A percentile compares a stretch with the other conserved stretches of the same genome.
These are phyloP conservation scores for Enteromius anoplus DNA, from an alignment of 2,797 vertebrate species.

Conservation along the genomic window DNA sequence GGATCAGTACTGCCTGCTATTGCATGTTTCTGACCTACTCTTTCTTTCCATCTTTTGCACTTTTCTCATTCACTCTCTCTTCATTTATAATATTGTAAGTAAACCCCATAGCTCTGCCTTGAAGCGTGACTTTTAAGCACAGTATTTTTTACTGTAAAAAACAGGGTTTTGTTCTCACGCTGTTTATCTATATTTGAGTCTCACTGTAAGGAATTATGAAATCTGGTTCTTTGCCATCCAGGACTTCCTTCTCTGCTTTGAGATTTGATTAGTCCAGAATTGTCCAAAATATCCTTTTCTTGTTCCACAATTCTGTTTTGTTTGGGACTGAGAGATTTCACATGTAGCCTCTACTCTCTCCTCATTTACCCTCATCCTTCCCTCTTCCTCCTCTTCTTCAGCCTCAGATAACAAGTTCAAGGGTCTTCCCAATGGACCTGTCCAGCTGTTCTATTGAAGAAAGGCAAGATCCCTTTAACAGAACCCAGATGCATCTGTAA, in stretches of 20 bases:
- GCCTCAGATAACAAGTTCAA: slow-evolving; percentile 73
- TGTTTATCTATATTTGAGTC: neutral
- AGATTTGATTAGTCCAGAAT: neutral
- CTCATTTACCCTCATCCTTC: slow-evolving; percentile 45
- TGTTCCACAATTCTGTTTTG: slow-evolving; percentile 46
- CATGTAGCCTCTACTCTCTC: slow-evolving; percentile 64
- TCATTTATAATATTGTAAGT: slow-evolving; percentile 7
- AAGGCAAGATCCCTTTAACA: slow-evolving; percentile 75
- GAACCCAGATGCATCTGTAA: slow-evolving; percentile 76
- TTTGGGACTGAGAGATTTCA: slow-evolving; percentile 74
- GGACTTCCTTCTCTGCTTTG: neutral
- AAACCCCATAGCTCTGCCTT: neutral
- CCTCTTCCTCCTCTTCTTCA: slow-evolving; percentile 37
- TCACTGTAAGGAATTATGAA: neutral
- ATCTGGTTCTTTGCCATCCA: neutral
- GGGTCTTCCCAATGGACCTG: slow-evolving; percentile 74
- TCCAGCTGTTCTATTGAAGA: slow-evolving; percentile 76
- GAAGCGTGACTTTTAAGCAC: neutral
- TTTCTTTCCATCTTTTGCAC: neutral
- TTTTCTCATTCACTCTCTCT: neutral
- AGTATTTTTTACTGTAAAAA: neutral
- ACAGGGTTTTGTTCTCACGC: neutral
- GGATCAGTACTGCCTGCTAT: slow-evolving; percentile 37
- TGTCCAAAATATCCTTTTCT: neutral
- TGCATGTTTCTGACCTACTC: neutral